Conservation (phyloP, 2,797 vertebrate genomes). For the Meda fulgida region DNA sequence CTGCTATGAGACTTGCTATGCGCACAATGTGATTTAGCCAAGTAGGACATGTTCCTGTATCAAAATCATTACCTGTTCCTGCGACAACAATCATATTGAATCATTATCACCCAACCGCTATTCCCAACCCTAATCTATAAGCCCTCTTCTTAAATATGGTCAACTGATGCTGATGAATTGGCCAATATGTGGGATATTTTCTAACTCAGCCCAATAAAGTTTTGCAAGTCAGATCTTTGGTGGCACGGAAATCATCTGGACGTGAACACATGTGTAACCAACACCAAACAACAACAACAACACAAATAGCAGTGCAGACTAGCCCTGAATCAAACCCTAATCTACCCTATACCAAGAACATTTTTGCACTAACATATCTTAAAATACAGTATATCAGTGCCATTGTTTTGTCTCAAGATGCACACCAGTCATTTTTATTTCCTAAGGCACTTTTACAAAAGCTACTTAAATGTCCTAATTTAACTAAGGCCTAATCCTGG, state of each 20-base stretch:
- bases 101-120: neutral
- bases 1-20: neutral
- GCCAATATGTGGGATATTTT: neutral
- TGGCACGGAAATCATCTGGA: neutral
- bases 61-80: conserved; percentile 21
- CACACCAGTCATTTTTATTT: too few species aligned
- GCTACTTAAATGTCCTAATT: too few species aligned
- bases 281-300: neutral
- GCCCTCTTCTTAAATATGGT: neutral
- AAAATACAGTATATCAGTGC: too few species aligned
- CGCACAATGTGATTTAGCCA: conserved; percentile 27
- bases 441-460: too few species aligned
- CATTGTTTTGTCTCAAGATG: too few species aligned
- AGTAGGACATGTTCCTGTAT: conserved; percentile 15
- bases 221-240: neutral
- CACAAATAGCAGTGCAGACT: too few species aligned
- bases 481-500: too few species aligned
- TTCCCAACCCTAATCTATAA: neutral
- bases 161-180: neutral
- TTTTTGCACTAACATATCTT: too few species aligned
- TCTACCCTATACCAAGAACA: too few species aligned
- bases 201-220: neutral
- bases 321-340: too few species aligned
- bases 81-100: neutral
- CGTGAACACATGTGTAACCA: neutral